Percentiles rank a stretch among this genome's conserved stretches.
phyloP scores from a whole-genome alignment of 2,113 vertebrate species.

The Pelecanoides urinatrix region DNA sequence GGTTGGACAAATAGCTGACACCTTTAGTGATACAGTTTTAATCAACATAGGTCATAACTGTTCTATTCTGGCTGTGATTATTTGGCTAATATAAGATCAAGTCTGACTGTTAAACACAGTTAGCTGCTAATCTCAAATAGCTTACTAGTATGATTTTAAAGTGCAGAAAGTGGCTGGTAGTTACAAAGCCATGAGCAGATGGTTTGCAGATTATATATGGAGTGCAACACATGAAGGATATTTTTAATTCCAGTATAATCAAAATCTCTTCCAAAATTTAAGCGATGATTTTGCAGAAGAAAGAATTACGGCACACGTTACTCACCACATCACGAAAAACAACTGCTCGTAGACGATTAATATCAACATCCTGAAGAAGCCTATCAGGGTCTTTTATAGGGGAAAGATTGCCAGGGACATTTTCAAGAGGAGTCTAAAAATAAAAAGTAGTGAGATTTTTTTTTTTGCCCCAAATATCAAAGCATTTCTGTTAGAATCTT shows the following conservation, averaged over 20 bases:
- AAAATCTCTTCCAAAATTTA: background rate
- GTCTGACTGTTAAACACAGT: background rate
- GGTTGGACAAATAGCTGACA: background rate
- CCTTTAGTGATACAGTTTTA: background rate
- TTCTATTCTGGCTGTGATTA: background rate
- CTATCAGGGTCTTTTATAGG: conserved; percentile 93
- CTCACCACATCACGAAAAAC: conserved; percentile 97
- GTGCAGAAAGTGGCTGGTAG: background rate
- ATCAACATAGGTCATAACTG: background rate
- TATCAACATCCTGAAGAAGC: conserved; percentile 96
- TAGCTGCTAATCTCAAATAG: background rate
- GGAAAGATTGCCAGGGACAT: conserved; percentile 87
- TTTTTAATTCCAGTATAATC: background rate
- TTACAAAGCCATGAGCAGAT: background rate
- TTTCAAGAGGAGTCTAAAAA: conserved; percentile 84
- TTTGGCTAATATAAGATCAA: background rate
- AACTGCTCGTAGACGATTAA: conserved; percentile 93
- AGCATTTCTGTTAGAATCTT: background rate
- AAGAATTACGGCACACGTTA: background rate
- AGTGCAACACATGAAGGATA: background rate
- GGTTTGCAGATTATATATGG: background rate
- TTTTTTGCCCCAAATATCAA: background rate
- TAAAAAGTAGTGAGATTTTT: background rate
- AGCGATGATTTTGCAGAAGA: background rate
- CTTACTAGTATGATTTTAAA: background rate